A percentile compares a stretch with the other conserved stretches of the same genome.
These are phyloP conservation scores for Bolinopsis microptera DNA, from an alignment of 37 sponge, comb jelly and placozoan genomes.

Conservation along the genomic window DNA sequence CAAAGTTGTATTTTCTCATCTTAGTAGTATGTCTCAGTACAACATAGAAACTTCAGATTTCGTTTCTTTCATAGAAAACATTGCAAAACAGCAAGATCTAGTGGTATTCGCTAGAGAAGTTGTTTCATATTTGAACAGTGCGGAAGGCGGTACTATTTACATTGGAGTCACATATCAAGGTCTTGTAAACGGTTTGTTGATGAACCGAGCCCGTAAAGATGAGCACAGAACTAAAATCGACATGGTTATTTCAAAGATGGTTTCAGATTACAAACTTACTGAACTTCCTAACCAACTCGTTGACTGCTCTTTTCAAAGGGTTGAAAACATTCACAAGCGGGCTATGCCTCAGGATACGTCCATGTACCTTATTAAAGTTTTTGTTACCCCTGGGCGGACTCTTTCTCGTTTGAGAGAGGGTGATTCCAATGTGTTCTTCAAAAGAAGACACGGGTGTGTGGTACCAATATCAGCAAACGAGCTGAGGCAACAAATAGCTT, in stretches of 20 bases:
- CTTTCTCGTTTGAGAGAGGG: conserved; percentile 7
- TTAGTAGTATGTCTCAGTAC: not conserved
- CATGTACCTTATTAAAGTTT: not conserved
- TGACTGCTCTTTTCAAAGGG: not conserved
- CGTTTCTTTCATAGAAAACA: not conserved
- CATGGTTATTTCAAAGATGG: conserved; percentile 16
- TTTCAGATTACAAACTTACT: not conserved
- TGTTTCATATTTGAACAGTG: conserved; percentile 12
- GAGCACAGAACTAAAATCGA: conserved; percentile 18
- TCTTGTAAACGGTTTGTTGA: not conserved
- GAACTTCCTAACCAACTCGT: conserved; percentile 1
- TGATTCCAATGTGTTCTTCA: conserved; percentile 10
- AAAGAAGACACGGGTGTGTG: not conserved
- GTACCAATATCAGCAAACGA: conserved; percentile 15
- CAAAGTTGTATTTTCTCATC: not conserved
- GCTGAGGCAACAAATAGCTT: not conserved
- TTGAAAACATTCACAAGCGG: not conserved
- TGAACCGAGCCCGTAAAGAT: conserved; percentile 30
- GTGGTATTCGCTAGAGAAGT: conserved; percentile 29
- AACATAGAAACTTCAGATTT: not conserved
- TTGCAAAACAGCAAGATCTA: not conserved
- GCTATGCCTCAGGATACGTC: not conserved
- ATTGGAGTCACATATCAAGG: conserved; percentile 46
- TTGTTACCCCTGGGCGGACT: not conserved
- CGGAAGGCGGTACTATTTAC: not conserved